These are phyloP conservation scores for Murina feae DNA, from an alignment of 2,113 vertebrate genomes.

Conservation along the genomic window DNA sequence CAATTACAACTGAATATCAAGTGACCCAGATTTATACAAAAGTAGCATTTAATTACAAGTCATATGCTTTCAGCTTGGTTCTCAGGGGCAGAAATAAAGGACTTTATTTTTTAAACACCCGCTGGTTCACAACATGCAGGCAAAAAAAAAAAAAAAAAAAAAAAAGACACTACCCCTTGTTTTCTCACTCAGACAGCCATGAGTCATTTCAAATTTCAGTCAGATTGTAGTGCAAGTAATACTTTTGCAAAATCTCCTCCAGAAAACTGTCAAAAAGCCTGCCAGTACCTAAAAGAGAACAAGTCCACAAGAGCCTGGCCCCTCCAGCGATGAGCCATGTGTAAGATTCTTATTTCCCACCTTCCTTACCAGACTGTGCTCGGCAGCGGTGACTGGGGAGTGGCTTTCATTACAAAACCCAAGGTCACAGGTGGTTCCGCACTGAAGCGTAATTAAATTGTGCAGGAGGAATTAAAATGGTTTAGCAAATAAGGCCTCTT, in stretches of 20 bases:
- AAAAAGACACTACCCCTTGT: not conserved
- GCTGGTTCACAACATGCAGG: not conserved
- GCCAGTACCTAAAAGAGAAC: not conserved
- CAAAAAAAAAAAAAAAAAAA: not conserved
- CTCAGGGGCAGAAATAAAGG: not conserved
- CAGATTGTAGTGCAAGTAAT: not conserved
- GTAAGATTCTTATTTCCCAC: constrained; percentile 41
- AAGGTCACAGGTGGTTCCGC: constrained; percentile 80
- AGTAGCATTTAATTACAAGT: not conserved
- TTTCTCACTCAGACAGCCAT: not conserved
- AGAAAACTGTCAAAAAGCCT: not conserved
- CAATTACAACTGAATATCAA: constrained; percentile 31
- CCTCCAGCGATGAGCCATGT: not conserved
- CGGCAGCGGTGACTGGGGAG: not conserved
- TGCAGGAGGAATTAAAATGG: constrained; percentile 75
- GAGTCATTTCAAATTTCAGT: constrained; percentile 27
- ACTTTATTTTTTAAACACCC: not conserved
- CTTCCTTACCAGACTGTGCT: not conserved
- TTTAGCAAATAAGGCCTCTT: constrained; percentile 68
- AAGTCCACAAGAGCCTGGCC: not conserved
- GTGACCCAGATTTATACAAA: constrained; percentile 9
- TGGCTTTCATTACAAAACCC: constrained; percentile 72
- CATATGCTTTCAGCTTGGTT: not conserved
- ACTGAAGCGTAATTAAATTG: constrained; percentile 80
- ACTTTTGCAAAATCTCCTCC: constrained; percentile 10